phyloP scores from a whole-genome alignment of 2,797 vertebrate species.

The Cryptoblepharus egeriae region DNA sequence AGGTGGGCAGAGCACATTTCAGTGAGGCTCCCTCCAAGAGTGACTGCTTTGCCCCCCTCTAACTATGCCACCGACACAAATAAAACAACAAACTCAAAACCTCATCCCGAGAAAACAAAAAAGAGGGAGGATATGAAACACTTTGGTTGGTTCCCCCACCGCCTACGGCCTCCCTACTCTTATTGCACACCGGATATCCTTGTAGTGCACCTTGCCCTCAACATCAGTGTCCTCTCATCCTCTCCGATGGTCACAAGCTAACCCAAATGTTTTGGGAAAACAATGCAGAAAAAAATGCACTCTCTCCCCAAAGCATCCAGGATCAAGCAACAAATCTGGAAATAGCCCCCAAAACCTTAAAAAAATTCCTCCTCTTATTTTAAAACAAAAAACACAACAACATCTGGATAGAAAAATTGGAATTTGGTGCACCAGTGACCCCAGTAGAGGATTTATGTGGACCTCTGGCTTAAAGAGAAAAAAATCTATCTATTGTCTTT shows the following conservation, averaged over 20 bases:
- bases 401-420: conserved; percentile 42
- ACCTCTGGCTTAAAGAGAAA: conserved; percentile 43
- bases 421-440: conserved; percentile 52
- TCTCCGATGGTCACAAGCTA: conserved; percentile 67
- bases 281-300: conserved; percentile 60
- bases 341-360: conserved; percentile 59
- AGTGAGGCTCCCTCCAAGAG: no score
- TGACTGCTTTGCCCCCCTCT: no score
- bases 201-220: conserved; percentile 66
- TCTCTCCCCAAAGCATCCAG: conserved; percentile 64
- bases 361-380: conserved; percentile 60
- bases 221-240: conserved; percentile 64
- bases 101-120: not conserved
- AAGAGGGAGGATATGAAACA: conserved; percentile 69
- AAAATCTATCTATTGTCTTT: conserved; percentile 66
- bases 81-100: not conserved
- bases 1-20: no score
- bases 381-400: conserved; percentile 52
- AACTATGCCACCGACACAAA: not conserved
- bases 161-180: conserved; percentile 49
- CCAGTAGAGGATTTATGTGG: conserved; percentile 48
- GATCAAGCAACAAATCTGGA: conserved; percentile 71
- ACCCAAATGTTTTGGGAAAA: conserved; percentile 66
- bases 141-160: conserved; percentile 67
- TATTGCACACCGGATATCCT: conserved; percentile 75